A percentile compares a stretch with the other conserved stretches of the same genome.
Conservation (phyloP, 2,888 invertebrate species). For the Oasisia sp. region DNA sequence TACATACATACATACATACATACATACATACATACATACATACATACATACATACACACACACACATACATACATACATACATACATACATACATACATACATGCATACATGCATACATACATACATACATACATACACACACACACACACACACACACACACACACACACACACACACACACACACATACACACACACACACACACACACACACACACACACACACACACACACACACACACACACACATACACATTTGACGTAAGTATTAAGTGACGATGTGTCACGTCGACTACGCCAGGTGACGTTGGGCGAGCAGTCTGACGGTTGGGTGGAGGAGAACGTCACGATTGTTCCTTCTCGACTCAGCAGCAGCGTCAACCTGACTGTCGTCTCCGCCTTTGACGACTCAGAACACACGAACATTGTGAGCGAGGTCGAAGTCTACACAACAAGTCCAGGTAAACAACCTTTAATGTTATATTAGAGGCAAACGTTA, state of each 20-base stretch:
- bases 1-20: too few species aligned
- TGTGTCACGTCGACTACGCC: neutral
- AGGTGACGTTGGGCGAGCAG: neutral
- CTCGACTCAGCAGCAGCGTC: neutral
- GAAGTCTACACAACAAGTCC: neutral
- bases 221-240: too few species aligned
- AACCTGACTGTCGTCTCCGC: neutral
- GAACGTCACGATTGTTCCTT: neutral
- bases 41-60: too few species aligned
- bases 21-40: too few species aligned
- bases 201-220: too few species aligned
- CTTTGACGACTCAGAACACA: neutral
- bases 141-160: too few species aligned
- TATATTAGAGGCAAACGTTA: neutral
- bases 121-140: too few species aligned
- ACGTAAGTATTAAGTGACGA: neutral
- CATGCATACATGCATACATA: too few species aligned
- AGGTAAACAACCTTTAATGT: neutral
- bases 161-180: too few species aligned
- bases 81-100: too few species aligned
- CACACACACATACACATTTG: neutral
- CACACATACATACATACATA: too few species aligned
- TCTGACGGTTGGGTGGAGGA: neutral
- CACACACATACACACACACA: too few species aligned
- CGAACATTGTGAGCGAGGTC: neutral